Evolutionary conservation across 2,797 vertebrate genomes (phyloP).

Genomic region (Limosa lapponica): DNA sequence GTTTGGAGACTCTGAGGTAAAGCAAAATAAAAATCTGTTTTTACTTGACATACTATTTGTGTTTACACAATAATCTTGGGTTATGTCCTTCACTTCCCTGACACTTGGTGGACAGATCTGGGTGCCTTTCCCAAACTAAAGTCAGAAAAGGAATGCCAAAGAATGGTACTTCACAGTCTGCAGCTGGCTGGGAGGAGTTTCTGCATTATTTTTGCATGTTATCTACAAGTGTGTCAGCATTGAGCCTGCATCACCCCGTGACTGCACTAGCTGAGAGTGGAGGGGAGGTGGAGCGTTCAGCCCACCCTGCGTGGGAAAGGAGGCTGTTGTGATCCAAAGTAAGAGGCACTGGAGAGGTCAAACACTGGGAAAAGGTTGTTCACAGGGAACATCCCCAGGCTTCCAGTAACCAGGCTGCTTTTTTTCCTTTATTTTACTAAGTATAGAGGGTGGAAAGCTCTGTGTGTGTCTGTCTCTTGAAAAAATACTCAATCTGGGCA

Average conservation of each 20-base stretch:
- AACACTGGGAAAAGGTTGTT: neutral
- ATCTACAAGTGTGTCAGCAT: neutral
- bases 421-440: neutral
- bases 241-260: neutral
- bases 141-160: neutral
- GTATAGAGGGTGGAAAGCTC: neutral
- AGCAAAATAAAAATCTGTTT: neutral
- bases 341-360: neutral
- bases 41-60: neutral
- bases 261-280: accelerated
- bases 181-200: neutral
- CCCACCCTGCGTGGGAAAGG: neutral
- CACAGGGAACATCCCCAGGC: neutral
- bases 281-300: neutral
- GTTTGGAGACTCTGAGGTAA: neutral
- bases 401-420: neutral
- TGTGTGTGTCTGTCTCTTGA: neutral
- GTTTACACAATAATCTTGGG: neutral
- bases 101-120: neutral
- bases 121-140: neutral
- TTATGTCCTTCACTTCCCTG: neutral
- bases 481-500: neutral
- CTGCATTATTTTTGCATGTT: neutral
- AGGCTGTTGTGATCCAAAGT: neutral
- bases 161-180: neutral